Evolutionary conservation across 2,888 invertebrate species (phyloP).

Genomic region (Drosophila longiperda): DNA sequence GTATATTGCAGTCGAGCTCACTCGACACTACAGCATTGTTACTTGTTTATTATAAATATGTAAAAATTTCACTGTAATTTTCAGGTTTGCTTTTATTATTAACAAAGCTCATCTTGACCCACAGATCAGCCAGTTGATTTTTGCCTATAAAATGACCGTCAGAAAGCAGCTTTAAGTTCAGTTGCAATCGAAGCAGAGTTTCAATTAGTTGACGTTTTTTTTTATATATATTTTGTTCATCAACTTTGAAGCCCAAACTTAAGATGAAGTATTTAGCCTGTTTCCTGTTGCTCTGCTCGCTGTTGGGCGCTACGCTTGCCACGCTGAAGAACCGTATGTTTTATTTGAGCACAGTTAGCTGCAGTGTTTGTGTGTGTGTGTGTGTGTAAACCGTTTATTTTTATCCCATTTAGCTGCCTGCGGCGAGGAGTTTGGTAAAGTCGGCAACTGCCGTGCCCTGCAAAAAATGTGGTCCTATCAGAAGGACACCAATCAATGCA

Average conservation of each 20-base stretch:
- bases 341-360: neutral
- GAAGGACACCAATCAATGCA: conserved; percentile 85
- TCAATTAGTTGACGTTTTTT: conserved; percentile 3
- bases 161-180: conserved; percentile 29
- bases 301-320: conserved; percentile 55
- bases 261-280: conserved; percentile 66
- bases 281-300: conserved; percentile 48
- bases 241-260: neutral
- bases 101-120: conserved; percentile 57
- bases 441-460: conserved; percentile 42
- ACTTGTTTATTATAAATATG: conserved; percentile 27
- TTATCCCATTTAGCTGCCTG: conserved; percentile 43
- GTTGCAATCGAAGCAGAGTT: conserved; percentile 39
- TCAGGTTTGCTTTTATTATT: conserved; percentile 61
- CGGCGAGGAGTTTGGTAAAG: conserved; percentile 63
- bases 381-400: neutral
- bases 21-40: neutral
- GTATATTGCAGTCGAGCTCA: neutral
- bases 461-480: conserved; percentile 50
- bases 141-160: conserved; percentile 57
- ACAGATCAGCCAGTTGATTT: conserved; percentile 69
- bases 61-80: conserved; percentile 50
- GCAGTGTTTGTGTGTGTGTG: neutral
- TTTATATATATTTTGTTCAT: neutral
- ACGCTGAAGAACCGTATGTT: conserved; percentile 58